Evolutionary conservation across 1,140 invertebrate genomes (phyloP).

Genomic region (Drosophila bipectinata): DNA sequence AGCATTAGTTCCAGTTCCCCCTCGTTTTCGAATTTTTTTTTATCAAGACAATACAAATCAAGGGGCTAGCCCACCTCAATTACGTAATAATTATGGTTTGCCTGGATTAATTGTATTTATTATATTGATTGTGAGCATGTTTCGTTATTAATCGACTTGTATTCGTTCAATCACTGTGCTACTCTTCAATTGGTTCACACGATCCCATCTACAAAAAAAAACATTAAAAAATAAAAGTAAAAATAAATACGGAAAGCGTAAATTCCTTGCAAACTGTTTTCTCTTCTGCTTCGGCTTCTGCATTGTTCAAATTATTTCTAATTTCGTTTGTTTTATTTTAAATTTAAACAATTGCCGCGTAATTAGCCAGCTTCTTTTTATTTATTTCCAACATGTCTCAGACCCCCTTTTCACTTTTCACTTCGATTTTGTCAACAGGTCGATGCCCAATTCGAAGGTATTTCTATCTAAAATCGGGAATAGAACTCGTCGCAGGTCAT

Average conservation of each 20-base stretch:
- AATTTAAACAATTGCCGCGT: conserved; percentile 67
- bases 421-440: conserved; percentile 7
- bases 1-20: conserved; percentile 60
- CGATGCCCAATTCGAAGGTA: conserved; percentile 17
- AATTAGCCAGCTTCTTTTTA: conserved; percentile 50
- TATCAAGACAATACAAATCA: conserved; percentile 29
- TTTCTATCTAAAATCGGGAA: conserved; percentile 38
- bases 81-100: conserved; percentile 73
- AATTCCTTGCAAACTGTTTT: conserved; percentile 18
- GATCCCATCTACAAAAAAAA: conserved; percentile 28
- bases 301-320: conserved; percentile 58
- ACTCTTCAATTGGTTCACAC: conserved; percentile 62
- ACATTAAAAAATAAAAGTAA: conserved; percentile 17
- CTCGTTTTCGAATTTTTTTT: not conserved
- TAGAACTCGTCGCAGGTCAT: conserved; percentile 41
- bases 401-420: not conserved
- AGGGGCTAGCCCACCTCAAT: conserved; percentile 59
- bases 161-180: conserved; percentile 29
- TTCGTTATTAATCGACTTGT: conserved; percentile 54
- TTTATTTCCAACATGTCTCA: conserved; percentile 17
- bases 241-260: conserved; percentile 65
- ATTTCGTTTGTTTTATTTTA: conserved; percentile 41
- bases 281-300: conserved; percentile 10
- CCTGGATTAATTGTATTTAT: conserved; percentile 57
- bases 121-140: conserved; percentile 49